phyloP scores from a whole-genome alignment of 2,113 vertebrate genomes.

The Leuciscus idus region DNA sequence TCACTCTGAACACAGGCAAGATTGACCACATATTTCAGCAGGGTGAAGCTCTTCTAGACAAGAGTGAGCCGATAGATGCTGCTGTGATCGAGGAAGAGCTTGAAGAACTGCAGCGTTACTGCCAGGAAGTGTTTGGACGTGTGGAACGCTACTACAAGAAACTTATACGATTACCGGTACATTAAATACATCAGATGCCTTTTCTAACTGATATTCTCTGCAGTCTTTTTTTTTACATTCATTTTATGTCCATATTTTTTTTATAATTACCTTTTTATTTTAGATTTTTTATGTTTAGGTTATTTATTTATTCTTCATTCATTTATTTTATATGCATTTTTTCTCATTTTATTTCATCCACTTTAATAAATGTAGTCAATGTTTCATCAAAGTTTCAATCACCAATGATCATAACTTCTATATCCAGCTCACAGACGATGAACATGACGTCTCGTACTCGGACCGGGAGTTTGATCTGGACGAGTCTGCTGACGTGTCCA shows the following conservation, averaged over 20 bases:
- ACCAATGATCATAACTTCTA: not conserved
- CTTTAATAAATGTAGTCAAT: not conserved
- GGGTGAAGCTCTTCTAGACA: constrained; percentile 91
- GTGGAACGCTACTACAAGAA: constrained; percentile 97
- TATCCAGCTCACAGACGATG: constrained; percentile 88
- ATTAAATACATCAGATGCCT: not conserved
- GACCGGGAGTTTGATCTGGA: constrained; percentile 93
- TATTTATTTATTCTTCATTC: not conserved
- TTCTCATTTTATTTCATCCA: not conserved
- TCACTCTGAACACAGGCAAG: constrained; percentile 87
- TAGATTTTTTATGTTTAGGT: not conserved
- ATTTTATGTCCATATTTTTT: not conserved
- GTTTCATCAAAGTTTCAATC: not conserved
- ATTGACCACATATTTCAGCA: constrained; percentile 90
- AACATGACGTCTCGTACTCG: constrained; percentile 84
- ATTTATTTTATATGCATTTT: not conserved
- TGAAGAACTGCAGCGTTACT: constrained; percentile 91
- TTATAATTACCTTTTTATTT: not conserved
- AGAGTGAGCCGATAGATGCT: constrained; percentile 93
- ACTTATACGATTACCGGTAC: constrained; percentile 89
- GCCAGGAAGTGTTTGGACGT: constrained; percentile 93
- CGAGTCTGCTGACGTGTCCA: constrained; percentile 84
- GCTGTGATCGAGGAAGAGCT: constrained; percentile 94
- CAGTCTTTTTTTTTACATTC: not conserved
- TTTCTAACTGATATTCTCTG: not conserved